These are phyloP conservation scores for Gryllus longicercus DNA, from an alignment of 2,888 invertebrate genomes.

Conservation along the genomic window DNA sequence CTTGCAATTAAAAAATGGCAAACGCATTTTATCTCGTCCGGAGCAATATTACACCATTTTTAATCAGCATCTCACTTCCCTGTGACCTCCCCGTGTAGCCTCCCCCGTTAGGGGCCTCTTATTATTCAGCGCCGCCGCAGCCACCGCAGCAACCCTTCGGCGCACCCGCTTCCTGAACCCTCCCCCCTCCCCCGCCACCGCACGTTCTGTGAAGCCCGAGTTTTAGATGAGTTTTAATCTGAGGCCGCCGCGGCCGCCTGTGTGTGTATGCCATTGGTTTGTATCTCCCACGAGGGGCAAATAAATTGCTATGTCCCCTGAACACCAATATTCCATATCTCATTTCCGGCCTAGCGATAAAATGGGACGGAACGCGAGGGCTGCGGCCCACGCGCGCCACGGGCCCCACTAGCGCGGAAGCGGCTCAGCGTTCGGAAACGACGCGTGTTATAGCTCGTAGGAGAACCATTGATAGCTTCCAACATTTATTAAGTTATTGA, in stretches of 20 bases:
- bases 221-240: slow-evolving; percentile 17
- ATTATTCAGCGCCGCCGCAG: background rate
- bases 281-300: slow-evolving; percentile 6
- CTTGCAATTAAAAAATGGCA: slow-evolving; percentile 1
- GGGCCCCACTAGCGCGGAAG: background rate
- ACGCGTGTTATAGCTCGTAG: too few species aligned
- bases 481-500: too few species aligned
- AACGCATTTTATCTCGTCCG: background rate
- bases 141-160: background rate
- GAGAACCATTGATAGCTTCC: too few species aligned
- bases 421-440: too few species aligned
- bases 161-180: background rate
- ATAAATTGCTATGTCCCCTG: slow-evolving; percentile 8
- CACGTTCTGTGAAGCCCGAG: background rate
- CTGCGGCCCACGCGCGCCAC: background rate
- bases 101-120: background rate
- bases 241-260: background rate
- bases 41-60: slow-evolving; percentile 17
- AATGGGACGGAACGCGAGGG: background rate
- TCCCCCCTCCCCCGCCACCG: background rate
- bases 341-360: background rate
- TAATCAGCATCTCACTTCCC: background rate
- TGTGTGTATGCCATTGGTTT: slow-evolving; percentile 8
- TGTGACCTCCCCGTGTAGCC: background rate
- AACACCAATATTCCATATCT: slow-evolving; percentile 17